Evolutionary conservation across 2,113 vertebrate genomes (phyloP).

Genomic region (Terrapene triunguis): DNA sequence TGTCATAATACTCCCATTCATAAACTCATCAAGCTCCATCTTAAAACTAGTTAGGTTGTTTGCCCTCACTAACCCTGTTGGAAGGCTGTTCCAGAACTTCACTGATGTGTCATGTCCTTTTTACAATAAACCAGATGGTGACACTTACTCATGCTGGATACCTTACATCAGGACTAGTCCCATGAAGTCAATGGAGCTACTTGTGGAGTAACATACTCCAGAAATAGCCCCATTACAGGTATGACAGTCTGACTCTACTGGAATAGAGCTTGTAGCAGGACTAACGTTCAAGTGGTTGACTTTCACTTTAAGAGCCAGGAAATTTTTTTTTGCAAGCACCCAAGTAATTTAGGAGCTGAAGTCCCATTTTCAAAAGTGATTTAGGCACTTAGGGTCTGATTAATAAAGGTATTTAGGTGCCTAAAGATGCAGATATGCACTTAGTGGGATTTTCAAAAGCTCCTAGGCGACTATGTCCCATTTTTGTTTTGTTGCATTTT

Average conservation of each 20-base stretch:
- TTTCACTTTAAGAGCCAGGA: neutral
- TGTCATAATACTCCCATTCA: neutral
- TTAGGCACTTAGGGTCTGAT: neutral
- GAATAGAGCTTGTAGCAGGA: neutral
- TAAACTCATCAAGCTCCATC: neutral
- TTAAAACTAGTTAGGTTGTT: neutral
- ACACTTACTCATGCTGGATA: slow-evolving; percentile 36
- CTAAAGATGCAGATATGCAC: neutral
- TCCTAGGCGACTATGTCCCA: neutral
- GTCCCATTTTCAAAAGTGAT: slow-evolving; percentile 42
- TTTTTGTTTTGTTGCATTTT: neutral
- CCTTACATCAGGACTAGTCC: slow-evolving; percentile 45
- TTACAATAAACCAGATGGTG: neutral
- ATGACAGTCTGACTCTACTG: neutral
- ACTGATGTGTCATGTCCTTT: neutral
- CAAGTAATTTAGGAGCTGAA: slow-evolving; percentile 41
- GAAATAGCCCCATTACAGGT: neutral
- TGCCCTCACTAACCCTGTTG: neutral
- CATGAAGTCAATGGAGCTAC: slow-evolving; percentile 6
- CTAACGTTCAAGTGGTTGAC: neutral
- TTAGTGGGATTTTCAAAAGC: neutral
- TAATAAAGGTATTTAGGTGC: neutral
- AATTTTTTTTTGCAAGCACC: slow-evolving; percentile 50
- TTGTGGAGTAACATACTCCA: slow-evolving; percentile 27
- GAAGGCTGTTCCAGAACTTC: neutral